Conservation (phyloP, 2,113 vertebrate species). For the Uria lomvia region DNA sequence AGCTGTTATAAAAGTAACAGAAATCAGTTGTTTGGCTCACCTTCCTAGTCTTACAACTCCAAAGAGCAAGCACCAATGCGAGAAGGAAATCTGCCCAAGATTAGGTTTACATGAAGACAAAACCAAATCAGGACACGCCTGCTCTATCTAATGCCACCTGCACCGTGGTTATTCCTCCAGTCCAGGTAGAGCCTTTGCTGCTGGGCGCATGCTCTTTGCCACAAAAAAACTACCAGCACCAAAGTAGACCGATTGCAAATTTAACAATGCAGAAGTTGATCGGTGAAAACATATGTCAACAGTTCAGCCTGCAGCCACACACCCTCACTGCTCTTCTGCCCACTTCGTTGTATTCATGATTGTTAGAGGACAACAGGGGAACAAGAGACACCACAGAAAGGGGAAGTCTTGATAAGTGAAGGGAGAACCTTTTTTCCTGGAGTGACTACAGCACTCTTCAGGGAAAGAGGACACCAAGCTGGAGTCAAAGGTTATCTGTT, state of each 20-base stretch:
- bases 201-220: neutral
- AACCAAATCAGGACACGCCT: neutral
- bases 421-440: neutral
- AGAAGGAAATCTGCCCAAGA: neutral
- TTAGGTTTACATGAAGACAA: neutral
- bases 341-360: neutral
- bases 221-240: neutral
- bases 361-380: neutral
- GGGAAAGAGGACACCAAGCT: constrained; percentile 5
- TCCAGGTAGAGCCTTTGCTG: neutral
- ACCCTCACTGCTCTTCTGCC: neutral
- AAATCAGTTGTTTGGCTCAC: neutral
- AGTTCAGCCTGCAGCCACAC: neutral
- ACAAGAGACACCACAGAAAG: neutral
- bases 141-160: neutral
- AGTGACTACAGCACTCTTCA: neutral
- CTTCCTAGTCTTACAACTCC: neutral
- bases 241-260: neutral
- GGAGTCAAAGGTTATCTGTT: constrained; percentile 59
- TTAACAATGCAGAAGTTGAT: neutral
- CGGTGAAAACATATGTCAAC: neutral
- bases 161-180: neutral
- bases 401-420: neutral
- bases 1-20: neutral
- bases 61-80: neutral